phyloP scores from a whole-genome alignment of 2,888 invertebrate genomes.

The Polia nebulosa region DNA sequence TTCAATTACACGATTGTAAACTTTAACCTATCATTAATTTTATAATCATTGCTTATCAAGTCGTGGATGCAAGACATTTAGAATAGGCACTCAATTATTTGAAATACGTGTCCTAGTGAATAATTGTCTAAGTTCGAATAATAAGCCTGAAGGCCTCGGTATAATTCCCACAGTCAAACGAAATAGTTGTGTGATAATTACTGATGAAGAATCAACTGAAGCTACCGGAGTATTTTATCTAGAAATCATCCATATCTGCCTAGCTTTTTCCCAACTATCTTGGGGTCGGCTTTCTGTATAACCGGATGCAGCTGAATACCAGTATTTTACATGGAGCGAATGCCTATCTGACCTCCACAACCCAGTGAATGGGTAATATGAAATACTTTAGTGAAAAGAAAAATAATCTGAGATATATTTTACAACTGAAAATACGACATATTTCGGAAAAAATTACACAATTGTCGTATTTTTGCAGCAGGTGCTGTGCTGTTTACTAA shows the following conservation, averaged over 20 bases:
- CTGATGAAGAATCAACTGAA: background rate
- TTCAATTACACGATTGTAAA: conserved; percentile 64
- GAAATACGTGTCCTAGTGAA: conserved; percentile 26
- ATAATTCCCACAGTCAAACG: conserved; percentile 11
- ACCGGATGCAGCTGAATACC: no score
- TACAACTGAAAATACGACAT: no score
- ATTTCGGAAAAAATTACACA: no score
- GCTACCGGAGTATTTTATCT: background rate
- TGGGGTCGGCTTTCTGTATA: no score
- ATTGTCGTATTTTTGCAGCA: no score
- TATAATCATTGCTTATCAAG: conserved; percentile 61
- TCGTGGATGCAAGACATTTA: conserved; percentile 34
- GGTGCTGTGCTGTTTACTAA: no score
- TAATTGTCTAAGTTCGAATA: conserved; percentile 30
- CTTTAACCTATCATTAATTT: conserved; percentile 59
- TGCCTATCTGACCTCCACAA: no score
- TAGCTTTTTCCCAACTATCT: no score
- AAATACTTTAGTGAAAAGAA: no score
- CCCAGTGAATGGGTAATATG: no score
- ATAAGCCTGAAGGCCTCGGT: background rate
- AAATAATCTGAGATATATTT: no score
- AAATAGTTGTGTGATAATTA: background rate
- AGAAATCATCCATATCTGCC: background rate
- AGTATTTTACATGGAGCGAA: no score
- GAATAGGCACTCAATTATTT: conserved; percentile 34